A percentile compares a stretch with the other conserved stretches of the same genome.
These are phyloP conservation scores for Neofelis nebulosa DNA, from an alignment of 2,113 vertebrate species.

Conservation along the genomic window DNA sequence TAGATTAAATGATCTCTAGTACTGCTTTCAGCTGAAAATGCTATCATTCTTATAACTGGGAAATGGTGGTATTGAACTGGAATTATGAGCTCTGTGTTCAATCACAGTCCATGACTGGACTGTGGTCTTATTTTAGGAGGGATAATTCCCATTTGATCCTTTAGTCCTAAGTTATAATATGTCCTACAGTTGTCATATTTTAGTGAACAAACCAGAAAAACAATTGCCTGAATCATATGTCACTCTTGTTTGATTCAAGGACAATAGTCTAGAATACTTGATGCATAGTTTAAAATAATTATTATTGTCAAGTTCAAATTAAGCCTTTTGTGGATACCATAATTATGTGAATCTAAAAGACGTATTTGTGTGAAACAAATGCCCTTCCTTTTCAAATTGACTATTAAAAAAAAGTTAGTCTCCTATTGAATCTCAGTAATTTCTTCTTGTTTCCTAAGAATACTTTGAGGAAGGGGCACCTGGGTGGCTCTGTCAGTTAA, in stretches of 20 bases:
- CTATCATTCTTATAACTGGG: neutral
- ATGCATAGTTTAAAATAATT: conserved; percentile 64
- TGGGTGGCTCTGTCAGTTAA: no score
- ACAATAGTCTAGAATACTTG: conserved; percentile 36
- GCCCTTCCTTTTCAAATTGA: conserved; percentile 36
- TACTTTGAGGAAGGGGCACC: neutral
- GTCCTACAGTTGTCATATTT: neutral
- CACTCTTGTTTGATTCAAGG: neutral
- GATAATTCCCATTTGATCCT: neutral
- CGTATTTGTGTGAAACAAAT: conserved; percentile 59
- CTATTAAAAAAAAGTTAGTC: conserved; percentile 29
- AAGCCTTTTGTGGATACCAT: conserved; percentile 44
- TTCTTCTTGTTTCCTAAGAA: conserved; percentile 64
- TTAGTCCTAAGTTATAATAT: neutral
- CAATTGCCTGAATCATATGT: neutral
- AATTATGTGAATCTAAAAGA: conserved; percentile 45
- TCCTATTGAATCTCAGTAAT: conserved; percentile 50
- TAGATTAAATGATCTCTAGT: conserved; percentile 10
- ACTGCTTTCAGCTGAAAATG: conserved; percentile 19
- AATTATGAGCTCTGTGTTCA: conserved; percentile 1
- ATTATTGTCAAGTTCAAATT: conserved; percentile 64
- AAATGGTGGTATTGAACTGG: conserved; percentile 6
- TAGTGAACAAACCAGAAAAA: neutral
- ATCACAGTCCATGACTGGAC: neutral
- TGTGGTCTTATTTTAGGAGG: neutral